A percentile compares a stretch with the other conserved stretches of the same genome.
Conservation (phyloP, 2,797 vertebrate genomes). For the Xiphorhynchus erythropygius region DNA sequence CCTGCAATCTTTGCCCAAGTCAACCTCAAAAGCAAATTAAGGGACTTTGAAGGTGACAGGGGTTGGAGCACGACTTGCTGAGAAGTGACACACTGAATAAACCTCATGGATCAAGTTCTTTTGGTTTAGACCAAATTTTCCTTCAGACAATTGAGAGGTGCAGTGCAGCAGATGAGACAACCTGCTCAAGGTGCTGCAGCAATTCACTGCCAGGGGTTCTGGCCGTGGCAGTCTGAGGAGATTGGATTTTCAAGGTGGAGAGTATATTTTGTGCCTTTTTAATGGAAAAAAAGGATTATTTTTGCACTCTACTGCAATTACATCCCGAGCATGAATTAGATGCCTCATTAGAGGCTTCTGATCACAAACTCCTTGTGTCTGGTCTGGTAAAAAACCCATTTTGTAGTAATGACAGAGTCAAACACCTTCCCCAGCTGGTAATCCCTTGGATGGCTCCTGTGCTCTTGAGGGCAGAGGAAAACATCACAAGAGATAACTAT, state of each 20-base stretch:
- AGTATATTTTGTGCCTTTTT: constrained; percentile 14
- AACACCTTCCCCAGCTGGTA: not conserved
- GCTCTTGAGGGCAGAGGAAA: not conserved
- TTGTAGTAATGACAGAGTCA: not conserved
- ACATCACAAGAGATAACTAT: not conserved
- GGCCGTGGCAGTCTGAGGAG: not conserved
- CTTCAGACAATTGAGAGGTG: not conserved
- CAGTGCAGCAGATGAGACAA: constrained; percentile 18
- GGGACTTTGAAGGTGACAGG: not conserved
- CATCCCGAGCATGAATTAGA: not conserved
- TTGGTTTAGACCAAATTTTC: not conserved
- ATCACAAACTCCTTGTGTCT: not conserved
- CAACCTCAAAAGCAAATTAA: not conserved
- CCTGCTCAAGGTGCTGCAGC: not conserved
- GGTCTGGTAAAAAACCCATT: not conserved
- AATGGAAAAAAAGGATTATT: not conserved
- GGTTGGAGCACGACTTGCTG: not conserved
- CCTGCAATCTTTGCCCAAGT: not conserved
- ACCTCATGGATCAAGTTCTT: not conserved
- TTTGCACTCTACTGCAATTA: not conserved
- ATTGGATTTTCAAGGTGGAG: constrained; percentile 39
- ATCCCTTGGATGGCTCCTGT: not conserved
- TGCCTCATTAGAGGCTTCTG: not conserved
- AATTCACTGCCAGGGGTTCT: constrained; percentile 2
- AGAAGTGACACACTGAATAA: not conserved